These are phyloP conservation scores for Nasua narica DNA, from an alignment of 2,797 vertebrate species.

Conservation along the genomic window DNA sequence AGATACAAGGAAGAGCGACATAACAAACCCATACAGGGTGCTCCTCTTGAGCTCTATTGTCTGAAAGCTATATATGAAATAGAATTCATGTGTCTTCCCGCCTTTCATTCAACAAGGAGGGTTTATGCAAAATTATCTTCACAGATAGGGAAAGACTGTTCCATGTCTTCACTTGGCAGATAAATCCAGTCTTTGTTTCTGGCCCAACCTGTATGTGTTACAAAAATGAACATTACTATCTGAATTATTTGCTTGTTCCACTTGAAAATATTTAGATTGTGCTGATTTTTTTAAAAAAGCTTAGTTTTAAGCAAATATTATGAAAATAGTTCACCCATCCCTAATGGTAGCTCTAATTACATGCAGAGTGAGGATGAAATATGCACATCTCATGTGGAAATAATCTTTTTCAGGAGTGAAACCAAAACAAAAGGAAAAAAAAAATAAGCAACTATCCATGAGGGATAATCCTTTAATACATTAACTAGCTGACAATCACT, in stretches of 20 bases:
- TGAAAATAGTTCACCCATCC: conserved; percentile 36
- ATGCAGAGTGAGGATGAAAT: conserved; percentile 56
- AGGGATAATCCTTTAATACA: conserved; percentile 68
- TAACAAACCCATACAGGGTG: background rate
- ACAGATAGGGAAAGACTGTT: background rate
- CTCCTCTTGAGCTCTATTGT: background rate
- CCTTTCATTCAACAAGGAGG: background rate
- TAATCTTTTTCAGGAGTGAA: conserved; percentile 70
- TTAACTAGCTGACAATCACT: conserved; percentile 61
- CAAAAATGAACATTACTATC: background rate
- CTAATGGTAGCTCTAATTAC: conserved; percentile 62
- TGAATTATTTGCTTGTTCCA: background rate
- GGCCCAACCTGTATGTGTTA: background rate
- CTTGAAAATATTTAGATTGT: conserved; percentile 25
- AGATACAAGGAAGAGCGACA: background rate
- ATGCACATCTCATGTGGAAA: conserved; percentile 63
- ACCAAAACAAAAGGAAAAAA: conserved; percentile 67
- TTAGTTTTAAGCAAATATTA: conserved; percentile 57
- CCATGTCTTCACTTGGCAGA: background rate
- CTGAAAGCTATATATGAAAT: background rate
- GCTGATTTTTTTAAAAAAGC: background rate
- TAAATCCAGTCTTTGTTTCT: background rate
- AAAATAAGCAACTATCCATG: conserved; percentile 61
- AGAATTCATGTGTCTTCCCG: background rate
- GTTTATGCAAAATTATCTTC: background rate